Percentiles rank a stretch among this genome's conserved stretches.
Conservation (phyloP, 2,888 invertebrate species). For the Gerris lacustris region DNA sequence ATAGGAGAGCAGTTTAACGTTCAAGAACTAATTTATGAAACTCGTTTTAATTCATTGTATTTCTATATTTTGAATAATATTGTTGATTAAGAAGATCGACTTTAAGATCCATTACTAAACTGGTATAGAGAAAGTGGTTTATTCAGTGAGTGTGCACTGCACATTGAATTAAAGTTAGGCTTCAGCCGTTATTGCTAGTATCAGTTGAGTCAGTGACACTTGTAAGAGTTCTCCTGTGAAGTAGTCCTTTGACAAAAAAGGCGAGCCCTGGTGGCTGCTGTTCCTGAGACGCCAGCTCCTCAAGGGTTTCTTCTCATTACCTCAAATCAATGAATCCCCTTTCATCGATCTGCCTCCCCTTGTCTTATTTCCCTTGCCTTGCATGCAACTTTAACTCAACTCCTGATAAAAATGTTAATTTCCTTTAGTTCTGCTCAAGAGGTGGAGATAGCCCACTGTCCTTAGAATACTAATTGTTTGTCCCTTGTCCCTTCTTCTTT, state of each 20-base stretch:
- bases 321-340: background rate
- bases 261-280: background rate
- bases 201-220: background rate
- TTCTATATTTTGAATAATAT: too few species aligned
- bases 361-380: background rate
- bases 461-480: constrained; percentile 12
- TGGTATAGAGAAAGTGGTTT: too few species aligned
- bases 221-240: background rate
- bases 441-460: constrained; percentile 2
- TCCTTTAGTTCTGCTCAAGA: background rate
- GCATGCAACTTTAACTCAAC: constrained; percentile 4
- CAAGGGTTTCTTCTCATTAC: background rate
- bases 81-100: too few species aligned
- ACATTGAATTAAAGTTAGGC: background rate
- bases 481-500: background rate
- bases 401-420: constrained; percentile 9
- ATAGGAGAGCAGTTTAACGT: too few species aligned
- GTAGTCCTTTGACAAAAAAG: background rate
- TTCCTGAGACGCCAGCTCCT: background rate
- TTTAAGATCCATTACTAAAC: too few species aligned
- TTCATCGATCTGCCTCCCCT: background rate
- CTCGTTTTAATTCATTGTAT: too few species aligned
- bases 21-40: too few species aligned
- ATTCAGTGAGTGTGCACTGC: background rate
- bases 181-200: background rate